Evolutionary conservation across 1,140 invertebrate species (phyloP), one percentile per base, ranked within the genome.

Genomic region (Ceratitis capitata): DNA sequence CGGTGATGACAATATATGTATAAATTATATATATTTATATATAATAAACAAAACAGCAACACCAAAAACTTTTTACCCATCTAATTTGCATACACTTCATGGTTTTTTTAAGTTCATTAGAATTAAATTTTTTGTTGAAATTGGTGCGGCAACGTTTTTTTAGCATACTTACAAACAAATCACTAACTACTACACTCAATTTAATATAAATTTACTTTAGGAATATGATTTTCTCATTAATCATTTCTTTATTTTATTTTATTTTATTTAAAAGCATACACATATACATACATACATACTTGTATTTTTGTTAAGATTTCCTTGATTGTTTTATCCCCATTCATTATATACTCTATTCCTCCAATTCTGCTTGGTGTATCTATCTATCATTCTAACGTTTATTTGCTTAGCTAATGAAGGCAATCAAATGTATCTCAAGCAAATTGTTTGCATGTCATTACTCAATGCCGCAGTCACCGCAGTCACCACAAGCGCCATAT

Each of bases 391-490:
- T 23, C 39, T 35, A 42, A 19, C 69, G 45, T 10, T 42, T 45
- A 45, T 78, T 78, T 78, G 39, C 69, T 78, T 47, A 78, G 39
- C 69, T 78, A 78, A 78, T 78, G 69, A 78, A 78, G 35, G 39
- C 69, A 78, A 78, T 45, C 69, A 78, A 78, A 78, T 78, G 39
- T 78, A 78, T 47, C 10, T 45, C 39, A 78, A 78, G 39, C 69
- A n/a, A 78, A 23, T 78, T 78, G 39, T 78, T 78, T 78, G 69
- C 69, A 78, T 78, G 39, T 47, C 69, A 45, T 78, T 78, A 78
- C 39, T 78, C 39, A 78, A 78, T 45, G 69, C 69, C 69, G 39
- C 69, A 78, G 69, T 23, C 42, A 26, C 69, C 69, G 23, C 39
- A 35, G 12, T 39, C 69, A 45, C 39, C 56, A 29, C 56, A 61